These are phyloP conservation scores for Coenonympha arcania DNA, from an alignment of 2,888 invertebrate genomes.

Conservation along the genomic window DNA sequence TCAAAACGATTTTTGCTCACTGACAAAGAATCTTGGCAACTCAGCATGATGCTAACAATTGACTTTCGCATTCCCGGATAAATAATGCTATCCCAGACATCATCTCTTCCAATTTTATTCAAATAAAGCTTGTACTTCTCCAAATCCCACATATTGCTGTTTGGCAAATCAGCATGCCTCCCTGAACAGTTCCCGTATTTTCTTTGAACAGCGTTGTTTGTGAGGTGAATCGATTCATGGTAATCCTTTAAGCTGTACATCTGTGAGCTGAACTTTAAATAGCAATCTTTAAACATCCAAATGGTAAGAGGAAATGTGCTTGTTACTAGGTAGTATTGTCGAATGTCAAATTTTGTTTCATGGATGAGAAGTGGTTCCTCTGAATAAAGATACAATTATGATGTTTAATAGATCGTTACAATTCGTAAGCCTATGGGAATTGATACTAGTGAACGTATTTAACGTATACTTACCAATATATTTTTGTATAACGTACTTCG, in stretches of 20 bases:
- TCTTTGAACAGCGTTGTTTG: slow-evolving; percentile 89
- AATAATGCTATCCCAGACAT: slow-evolving; percentile 81
- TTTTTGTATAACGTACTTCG: slow-evolving; percentile 88
- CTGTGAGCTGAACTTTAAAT: slow-evolving; percentile 89
- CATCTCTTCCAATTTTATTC: slow-evolving; percentile 69
- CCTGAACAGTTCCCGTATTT: slow-evolving; percentile 75
- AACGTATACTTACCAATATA: slow-evolving; percentile 81
- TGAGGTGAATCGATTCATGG: slow-evolving; percentile 89
- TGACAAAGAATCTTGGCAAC: slow-evolving; percentile 82
- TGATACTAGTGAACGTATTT: neutral
- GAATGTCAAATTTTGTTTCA: slow-evolving; percentile 92
- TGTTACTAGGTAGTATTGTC: slow-evolving; percentile 90
- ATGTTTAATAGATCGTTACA: neutral
- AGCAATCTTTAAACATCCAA: slow-evolving; percentile 90
- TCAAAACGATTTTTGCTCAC: slow-evolving; percentile 85
- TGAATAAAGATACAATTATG: slow-evolving; percentile 39
- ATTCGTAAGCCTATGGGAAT: no score
- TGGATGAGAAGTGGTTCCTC: slow-evolving; percentile 87
- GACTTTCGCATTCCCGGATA: slow-evolving; percentile 90
- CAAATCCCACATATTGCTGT: slow-evolving; percentile 89
- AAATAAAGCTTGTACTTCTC: slow-evolving; percentile 80
- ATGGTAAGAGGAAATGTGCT: slow-evolving; percentile 84
- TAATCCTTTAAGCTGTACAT: slow-evolving; percentile 84
- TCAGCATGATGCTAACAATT: slow-evolving; percentile 84
- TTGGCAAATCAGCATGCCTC: slow-evolving; percentile 78